Percentiles rank a stretch among this genome's conserved stretches.
Evolutionary conservation across 2,888 invertebrate species (phyloP).

Genomic region (Drosophila nr. medialis): DNA sequence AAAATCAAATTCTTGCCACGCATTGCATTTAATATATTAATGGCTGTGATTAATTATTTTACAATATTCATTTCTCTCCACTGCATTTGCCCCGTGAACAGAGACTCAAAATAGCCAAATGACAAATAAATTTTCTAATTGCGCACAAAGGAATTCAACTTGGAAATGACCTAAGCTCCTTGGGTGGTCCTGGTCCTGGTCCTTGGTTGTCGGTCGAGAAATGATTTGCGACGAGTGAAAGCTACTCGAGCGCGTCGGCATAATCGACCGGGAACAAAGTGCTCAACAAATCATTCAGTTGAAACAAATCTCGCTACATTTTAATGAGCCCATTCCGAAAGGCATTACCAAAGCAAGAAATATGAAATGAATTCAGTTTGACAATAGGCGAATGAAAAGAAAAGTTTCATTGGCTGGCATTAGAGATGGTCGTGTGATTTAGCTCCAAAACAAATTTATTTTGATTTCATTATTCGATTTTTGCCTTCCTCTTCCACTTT

Average conservation of each 20-base stretch:
- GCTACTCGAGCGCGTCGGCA: constrained; percentile 42
- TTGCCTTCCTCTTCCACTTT: neutral
- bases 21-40: constrained; percentile 57
- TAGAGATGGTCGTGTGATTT: constrained; percentile 10
- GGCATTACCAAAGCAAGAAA: constrained; percentile 34
- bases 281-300: constrained; percentile 53
- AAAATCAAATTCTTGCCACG: constrained; percentile 49
- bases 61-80: constrained; percentile 16
- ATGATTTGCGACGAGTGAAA: constrained; percentile 60
- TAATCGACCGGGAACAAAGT: constrained; percentile 56
- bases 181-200: constrained; percentile 1
- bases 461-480: neutral
- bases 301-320: constrained; percentile 62
- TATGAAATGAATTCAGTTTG: constrained; percentile 31
- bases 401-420: constrained; percentile 23
- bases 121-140: constrained; percentile 61
- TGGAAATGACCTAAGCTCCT: constrained; percentile 13
- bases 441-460: neutral
- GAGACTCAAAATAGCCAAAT: constrained; percentile 13
- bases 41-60: constrained; percentile 58
- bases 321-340: constrained; percentile 64
- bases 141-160: constrained; percentile 56
- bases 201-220: constrained; percentile 25
- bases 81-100: too few species aligned
- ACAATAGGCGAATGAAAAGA: constrained; percentile 22